Conservation (phyloP, 2,797 vertebrate species). For the Anas bernieri region DNA sequence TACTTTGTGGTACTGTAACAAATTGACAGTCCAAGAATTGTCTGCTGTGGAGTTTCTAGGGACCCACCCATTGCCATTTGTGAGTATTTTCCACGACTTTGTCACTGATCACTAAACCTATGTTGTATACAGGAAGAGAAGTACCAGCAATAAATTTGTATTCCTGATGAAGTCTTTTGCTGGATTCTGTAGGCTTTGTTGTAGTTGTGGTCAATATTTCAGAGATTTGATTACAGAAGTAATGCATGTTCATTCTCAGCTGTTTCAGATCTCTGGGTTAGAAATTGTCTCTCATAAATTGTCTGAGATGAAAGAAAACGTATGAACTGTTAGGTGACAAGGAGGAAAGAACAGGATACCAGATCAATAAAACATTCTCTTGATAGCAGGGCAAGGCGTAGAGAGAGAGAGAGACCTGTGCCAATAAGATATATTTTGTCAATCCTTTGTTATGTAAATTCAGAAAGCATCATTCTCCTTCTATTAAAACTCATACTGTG, state of each 20-base stretch:
- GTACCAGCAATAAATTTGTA: not conserved
- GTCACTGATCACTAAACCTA: not conserved
- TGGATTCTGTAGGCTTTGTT: not conserved
- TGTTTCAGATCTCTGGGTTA: not conserved
- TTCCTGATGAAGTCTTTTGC: not conserved
- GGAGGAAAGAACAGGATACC: not conserved
- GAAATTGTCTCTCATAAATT: not conserved
- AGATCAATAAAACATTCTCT: not conserved
- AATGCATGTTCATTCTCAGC: not conserved
- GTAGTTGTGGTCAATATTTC: not conserved
- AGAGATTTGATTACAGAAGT: not conserved
- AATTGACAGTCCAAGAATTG: not conserved
- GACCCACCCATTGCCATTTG: not conserved
- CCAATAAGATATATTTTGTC: too few relatives aligned
- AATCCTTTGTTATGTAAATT: not conserved
- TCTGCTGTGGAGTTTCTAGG: not conserved
- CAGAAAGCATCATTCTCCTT: not conserved
- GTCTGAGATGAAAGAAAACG: not conserved
- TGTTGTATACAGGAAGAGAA: not conserved
- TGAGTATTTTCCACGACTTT: not conserved
- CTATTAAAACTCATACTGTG: not conserved
- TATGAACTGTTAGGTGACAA: not conserved
- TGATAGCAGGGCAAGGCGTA: not conserved
- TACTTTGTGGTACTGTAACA: not conserved
- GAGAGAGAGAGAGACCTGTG: not conserved